phyloP scores from a whole-genome alignment of 1,140 invertebrate species.

The Drosophila cardini region DNA sequence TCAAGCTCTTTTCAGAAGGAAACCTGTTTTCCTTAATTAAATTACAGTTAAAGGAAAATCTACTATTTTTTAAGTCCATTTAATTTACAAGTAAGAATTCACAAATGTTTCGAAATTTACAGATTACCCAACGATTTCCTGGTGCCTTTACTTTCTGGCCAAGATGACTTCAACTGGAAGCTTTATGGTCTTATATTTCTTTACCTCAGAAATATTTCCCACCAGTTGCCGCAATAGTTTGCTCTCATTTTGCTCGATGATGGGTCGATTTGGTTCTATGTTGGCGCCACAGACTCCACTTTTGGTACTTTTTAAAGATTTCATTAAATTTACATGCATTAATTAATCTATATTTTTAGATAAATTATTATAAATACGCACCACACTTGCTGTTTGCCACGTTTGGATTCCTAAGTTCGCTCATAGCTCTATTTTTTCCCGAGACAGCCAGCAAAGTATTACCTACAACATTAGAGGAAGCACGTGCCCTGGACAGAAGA shows the following conservation, averaged over 20 bases:
- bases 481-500: constrained; percentile 86
- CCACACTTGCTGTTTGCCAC: constrained; percentile 88
- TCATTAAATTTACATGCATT: too few species aligned
- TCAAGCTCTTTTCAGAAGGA: background rate
- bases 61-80: too few species aligned
- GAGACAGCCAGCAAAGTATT: constrained; percentile 88
- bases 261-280: constrained; percentile 90
- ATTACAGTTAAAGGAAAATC: background rate
- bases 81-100: background rate
- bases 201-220: constrained; percentile 90
- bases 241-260: constrained; percentile 89
- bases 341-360: constrained; percentile 71
- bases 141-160: constrained; percentile 87
- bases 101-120: background rate
- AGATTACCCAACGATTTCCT: constrained; percentile 73
- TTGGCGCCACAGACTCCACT: constrained; percentile 90
- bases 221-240: constrained; percentile 88
- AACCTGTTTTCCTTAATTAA: background rate
- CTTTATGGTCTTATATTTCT: constrained; percentile 89
- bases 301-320: constrained; percentile 85
- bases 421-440: constrained; percentile 87
- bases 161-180: constrained; percentile 90
- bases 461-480: constrained; percentile 89
- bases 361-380: constrained; percentile 85
- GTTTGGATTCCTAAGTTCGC: constrained; percentile 86